Evolutionary conservation across 2,113 vertebrate genomes (phyloP), one percentile per base, ranked within the genome.

Genomic region (Willisornis vidua): DNA sequence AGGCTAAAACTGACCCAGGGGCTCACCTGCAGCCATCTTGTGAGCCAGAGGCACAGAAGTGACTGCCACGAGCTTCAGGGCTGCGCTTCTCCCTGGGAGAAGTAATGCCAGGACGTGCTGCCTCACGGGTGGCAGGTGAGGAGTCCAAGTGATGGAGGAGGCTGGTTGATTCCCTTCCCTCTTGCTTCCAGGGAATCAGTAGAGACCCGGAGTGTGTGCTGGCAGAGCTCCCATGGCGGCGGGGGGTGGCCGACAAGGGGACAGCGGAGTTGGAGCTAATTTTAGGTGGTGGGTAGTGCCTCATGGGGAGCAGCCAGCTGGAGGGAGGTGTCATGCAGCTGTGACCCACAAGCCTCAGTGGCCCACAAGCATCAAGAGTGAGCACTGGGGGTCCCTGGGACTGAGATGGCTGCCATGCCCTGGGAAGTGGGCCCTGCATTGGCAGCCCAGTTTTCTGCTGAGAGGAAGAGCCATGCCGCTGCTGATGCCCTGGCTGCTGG

Each of bases 271-370:
- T 78, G 82, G 59, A 67, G 85, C 89, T 96, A 92, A 97, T 96
- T 94, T 95, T 95, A 94, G 89, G 93, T 65, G 87, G 75, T 63
- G 94, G 87, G 87, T 84, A 89, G 78, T 94, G 85, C 85, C 55
- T 94, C n/a, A 0, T 1, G 9, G 73, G 92, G 70, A 84, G 76
- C 52, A 61, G 81, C 57, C 18, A 19, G 48, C 31, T 3, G 45
- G 41, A 88, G 75, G 68, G 71, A 83, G 48, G 66, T 41, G 85
- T 63, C 8, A 6, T 6, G 2, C 61, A 20, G 5, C 1, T 9
- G 61, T 70, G 71, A 67, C 81, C 88, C 41, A 9, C 2, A 10
- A 39, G 37, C 61, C n/a, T 5, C 1, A 4, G 51, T 68, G 73
- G 62, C 80, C 88, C 43, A 11, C 2, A 14, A 41, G 39, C 54